Evolutionary conservation across 2,888 invertebrate species (phyloP), one percentile per base, ranked within the genome.

Genomic region (Eledone cirrhosa): DNA sequence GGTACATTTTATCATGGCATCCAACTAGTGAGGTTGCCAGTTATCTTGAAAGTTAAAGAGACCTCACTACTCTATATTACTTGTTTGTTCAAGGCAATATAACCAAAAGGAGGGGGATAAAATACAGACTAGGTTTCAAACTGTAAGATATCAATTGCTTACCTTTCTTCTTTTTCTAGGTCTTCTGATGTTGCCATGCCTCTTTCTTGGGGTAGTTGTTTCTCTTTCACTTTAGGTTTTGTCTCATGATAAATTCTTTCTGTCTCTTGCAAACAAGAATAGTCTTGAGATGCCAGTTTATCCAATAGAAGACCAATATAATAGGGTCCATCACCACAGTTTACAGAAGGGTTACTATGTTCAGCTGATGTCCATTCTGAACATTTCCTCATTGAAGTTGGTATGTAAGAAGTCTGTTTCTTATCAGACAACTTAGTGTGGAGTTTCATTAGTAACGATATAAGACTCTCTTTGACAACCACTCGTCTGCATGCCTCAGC

Each of bases 361-460:
- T 67, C 72, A 3, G 27, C 63, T 27, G 59, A n/a, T 24, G 27
- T 2, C 41, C 29, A 14, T 41, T 72, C 72, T 22, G 29, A 47
- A 59, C 83, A 78, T 22, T 82, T 78, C 8, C 81, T 80, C 48
- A 83, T 82, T 14, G 84, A 82, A n/a, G 82, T 72, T 8, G 84
- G 85, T 27, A 81, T 80, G 85, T 95, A 98, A 82, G 96, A 96
- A 88, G 97, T 96, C 14, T 95, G 93, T 29, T 76, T 76, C 82
- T 88, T 89, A 0, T 95, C 96, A 0, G 95, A 95, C 65, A 98
- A 92, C 89, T 97, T 96, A 2, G 96, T 95, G 91, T 98, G 97
- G 22, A 97, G 92, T 90, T 96, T 97, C 78, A 98, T 92, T 69
- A 98, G 92, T 77, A 98, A 91, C 0, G 97, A 96, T 84, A 98